Conservation (phyloP, 2,113 vertebrate genomes). For the Mixornis gularis region DNA sequence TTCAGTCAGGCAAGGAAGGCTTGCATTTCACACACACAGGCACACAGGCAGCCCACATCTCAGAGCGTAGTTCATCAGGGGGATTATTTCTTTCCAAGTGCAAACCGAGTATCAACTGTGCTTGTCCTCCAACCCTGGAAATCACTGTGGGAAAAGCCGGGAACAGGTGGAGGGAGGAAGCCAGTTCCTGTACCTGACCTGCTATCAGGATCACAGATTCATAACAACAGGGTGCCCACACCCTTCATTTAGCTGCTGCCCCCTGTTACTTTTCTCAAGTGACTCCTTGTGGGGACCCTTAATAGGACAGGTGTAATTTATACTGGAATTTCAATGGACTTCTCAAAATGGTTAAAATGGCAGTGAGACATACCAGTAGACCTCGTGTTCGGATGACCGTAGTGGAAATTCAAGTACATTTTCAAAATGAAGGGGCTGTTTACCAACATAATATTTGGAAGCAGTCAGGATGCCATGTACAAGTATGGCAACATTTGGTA, state of each 20-base stretch:
- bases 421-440: background rate
- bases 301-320: background rate
- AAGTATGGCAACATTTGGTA: background rate
- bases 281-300: background rate
- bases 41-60: background rate
- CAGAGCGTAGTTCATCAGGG: background rate
- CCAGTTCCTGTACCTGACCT: background rate
- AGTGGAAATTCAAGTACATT: background rate
- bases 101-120: background rate
- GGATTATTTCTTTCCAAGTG: conserved; percentile 12
- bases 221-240: background rate
- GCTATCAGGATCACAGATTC: background rate
- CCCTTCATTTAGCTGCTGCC: background rate
- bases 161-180: background rate
- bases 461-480: background rate
- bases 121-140: background rate
- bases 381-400: background rate
- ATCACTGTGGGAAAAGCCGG: background rate
- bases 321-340: background rate
- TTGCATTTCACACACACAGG: background rate
- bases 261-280: background rate
- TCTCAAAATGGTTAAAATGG: background rate
- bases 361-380: background rate
- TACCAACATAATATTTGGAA: background rate
- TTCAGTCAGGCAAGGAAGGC: conserved; percentile 7